These are phyloP conservation scores for Cetoscarus ocellatus DNA, from an alignment of 2,797 vertebrate species.

Conservation along the genomic window DNA sequence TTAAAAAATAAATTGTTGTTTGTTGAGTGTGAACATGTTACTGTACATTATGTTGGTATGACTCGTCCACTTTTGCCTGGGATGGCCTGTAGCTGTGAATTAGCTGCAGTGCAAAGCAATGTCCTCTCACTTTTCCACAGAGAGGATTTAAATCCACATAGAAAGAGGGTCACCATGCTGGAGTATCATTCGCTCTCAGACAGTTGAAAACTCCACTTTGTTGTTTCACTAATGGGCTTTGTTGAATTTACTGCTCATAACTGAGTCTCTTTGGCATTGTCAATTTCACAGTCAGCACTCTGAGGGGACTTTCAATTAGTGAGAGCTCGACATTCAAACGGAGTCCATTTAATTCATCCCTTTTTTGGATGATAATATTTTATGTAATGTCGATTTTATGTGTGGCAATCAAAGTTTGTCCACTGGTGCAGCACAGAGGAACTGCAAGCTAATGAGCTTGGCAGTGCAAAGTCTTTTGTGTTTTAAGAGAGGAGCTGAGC, in stretches of 20 bases:
- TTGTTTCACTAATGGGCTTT: conserved; percentile 50
- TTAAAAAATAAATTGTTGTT: conserved; percentile 24
- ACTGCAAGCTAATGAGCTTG: conserved; percentile 61
- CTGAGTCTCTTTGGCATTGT: conserved; percentile 58
- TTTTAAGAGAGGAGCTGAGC: conserved; percentile 8
- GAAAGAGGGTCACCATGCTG: conserved; percentile 7
- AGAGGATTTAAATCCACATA: conserved; percentile 36
- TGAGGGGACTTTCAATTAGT: conserved; percentile 73
- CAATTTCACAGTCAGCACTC: conserved; percentile 78
- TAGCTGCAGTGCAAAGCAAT: conserved; percentile 14
- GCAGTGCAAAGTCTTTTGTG: conserved; percentile 19
- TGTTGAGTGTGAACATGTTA: background rate
- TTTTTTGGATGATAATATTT: conserved; percentile 71
- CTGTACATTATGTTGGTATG: background rate
- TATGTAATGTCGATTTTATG: conserved; percentile 80
- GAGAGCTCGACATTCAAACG: conserved; percentile 61
- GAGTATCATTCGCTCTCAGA: conserved; percentile 39
- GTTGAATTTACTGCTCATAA: conserved; percentile 66
- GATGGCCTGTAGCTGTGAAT: conserved; percentile 22
- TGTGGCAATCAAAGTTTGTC: conserved; percentile 73
- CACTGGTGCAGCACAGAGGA: conserved; percentile 68
- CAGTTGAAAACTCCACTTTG: conserved; percentile 37
- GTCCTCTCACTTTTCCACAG: conserved; percentile 20
- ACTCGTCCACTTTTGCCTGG: conserved; percentile 7
- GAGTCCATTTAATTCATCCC: conserved; percentile 72